phyloP scores from a whole-genome alignment of 1,140 invertebrate species.

The Mya arenaria region DNA sequence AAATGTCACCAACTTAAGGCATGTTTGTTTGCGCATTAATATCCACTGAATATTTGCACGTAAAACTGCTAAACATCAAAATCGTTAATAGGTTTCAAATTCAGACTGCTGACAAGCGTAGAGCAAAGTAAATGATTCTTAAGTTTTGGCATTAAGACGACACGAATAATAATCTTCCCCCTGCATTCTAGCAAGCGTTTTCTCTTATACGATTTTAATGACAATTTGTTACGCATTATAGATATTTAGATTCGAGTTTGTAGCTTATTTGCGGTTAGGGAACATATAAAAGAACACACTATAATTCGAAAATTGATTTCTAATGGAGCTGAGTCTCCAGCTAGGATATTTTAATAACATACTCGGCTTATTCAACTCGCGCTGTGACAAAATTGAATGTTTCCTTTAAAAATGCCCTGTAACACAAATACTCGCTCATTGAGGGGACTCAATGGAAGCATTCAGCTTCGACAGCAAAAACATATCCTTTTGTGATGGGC shows the following conservation, averaged over 20 bases:
- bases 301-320: slow-evolving; percentile 25
- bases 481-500: slow-evolving; percentile 24
- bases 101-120: too few species aligned
- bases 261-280: neutral
- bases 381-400: slow-evolving; percentile 26
- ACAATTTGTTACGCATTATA: slow-evolving; percentile 53
- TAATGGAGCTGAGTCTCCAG: slow-evolving; percentile 23
- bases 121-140: too few species aligned
- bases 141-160: too few species aligned
- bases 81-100: too few species aligned
- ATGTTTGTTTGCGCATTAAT: too few species aligned
- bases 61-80: too few species aligned
- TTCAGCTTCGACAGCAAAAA: slow-evolving; percentile 17
- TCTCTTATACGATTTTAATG: too few species aligned
- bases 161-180: too few species aligned
- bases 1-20: neutral
- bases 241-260: slow-evolving; percentile 13
- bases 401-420: slow-evolving; percentile 18
- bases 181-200: too few species aligned
- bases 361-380: slow-evolving; percentile 16
- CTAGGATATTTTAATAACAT: slow-evolving; percentile 51
- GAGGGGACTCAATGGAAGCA: slow-evolving; percentile 30
- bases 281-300: neutral
- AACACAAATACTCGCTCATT: slow-evolving; percentile 36
- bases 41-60: too few species aligned